Percentiles rank a stretch among this genome's conserved stretches.
Conservation (phyloP, 1,140 invertebrate genomes). For the Lepidurus couesii region DNA sequence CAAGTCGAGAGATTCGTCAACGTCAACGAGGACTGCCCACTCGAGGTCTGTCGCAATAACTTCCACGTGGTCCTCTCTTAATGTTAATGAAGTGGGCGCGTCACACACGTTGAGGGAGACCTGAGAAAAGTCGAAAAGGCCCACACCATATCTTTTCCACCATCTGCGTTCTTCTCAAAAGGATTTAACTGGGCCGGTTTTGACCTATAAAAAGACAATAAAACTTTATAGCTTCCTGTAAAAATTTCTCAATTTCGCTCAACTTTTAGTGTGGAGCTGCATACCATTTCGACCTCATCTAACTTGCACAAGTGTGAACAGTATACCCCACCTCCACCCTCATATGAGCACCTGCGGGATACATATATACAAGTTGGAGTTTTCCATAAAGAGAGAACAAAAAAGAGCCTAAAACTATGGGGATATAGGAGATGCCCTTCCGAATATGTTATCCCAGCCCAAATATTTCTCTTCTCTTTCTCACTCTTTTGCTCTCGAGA, state of each 20-base stretch:
- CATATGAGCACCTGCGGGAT: slow-evolving; percentile 3
- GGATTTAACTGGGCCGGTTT: neutral
- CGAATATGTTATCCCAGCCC: slow-evolving; percentile 15
- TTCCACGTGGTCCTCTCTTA: slow-evolving; percentile 12
- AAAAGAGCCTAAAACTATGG: neutral
- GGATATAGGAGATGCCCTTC: slow-evolving; percentile 13
- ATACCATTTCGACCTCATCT: slow-evolving; percentile 6
- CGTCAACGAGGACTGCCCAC: neutral
- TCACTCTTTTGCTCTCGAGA: neutral
- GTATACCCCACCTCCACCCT: neutral
- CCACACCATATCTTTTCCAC: neutral
- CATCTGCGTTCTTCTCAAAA: neutral
- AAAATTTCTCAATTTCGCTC: slow-evolving; percentile 9
- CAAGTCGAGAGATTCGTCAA: slow-evolving; percentile 13
- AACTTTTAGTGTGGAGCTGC: neutral
- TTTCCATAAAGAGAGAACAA: neutral
- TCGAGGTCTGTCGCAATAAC: slow-evolving; percentile 3
- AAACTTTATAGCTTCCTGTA: slow-evolving; percentile 2
- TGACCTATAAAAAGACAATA: slow-evolving; percentile 16
- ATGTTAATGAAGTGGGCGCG: slow-evolving; percentile 10
- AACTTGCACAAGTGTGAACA: neutral
- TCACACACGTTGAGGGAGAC: neutral
- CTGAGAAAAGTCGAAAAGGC: too few relatives aligned
- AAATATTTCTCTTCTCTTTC: slow-evolving; percentile 17
- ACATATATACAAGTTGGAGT: neutral